A percentile compares a stretch with the other conserved stretches of the same genome.
Conservation (phyloP, 2,113 vertebrate species). For the Eleginops maclovinus region DNA sequence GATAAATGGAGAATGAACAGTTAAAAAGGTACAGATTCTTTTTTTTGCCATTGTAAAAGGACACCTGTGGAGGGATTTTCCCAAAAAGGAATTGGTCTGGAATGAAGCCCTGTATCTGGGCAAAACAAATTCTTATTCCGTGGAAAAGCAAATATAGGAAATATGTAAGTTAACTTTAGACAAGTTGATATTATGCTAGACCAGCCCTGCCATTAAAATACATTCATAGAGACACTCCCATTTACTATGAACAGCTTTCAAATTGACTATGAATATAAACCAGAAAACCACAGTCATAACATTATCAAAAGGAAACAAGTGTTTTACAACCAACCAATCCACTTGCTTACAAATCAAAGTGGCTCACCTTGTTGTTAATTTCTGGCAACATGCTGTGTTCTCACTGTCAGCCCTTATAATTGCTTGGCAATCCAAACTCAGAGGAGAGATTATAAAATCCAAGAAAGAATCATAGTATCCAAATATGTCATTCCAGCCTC, state of each 20-base stretch:
- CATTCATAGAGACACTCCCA: too few species aligned
- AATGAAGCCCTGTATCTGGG: slow-evolving; percentile 30
- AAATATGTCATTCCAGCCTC: slow-evolving; percentile 18
- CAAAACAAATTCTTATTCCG: slow-evolving; percentile 8
- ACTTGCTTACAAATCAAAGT: not conserved
- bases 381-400: slow-evolving; percentile 82
- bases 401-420: slow-evolving; percentile 24
- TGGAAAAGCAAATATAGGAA: not conserved
- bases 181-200: not conserved
- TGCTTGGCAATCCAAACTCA: slow-evolving; percentile 45
- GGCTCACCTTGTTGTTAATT: slow-evolving; percentile 85
- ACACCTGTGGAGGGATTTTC: slow-evolving; percentile 7
- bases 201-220: too few species aligned
- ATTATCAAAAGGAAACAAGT: not conserved
- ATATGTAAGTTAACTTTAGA: not conserved
- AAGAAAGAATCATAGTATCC: slow-evolving; percentile 61
- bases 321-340: not conserved
- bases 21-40: not conserved
- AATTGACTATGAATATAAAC: not conserved
- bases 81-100: slow-evolving; percentile 13
- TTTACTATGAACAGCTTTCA: not conserved
- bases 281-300: not conserved
- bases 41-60: slow-evolving; percentile 19
- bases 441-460: slow-evolving; percentile 65
- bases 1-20: not conserved